Conservation (phyloP, 2,888 invertebrate genomes). For the Neelides folsomi region DNA sequence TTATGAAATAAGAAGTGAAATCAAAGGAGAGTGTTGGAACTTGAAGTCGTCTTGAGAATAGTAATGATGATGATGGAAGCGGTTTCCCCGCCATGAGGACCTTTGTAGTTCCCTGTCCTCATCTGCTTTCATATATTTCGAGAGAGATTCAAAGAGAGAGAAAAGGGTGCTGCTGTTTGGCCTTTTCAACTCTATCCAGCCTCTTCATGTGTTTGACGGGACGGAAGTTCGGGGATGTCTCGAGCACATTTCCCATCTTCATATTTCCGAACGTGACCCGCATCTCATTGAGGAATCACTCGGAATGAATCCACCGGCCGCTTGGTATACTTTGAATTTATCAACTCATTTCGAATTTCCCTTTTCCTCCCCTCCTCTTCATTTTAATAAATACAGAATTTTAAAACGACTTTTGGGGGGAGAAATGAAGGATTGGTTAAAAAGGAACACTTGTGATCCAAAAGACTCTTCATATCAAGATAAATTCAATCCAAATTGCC, state of each 20-base stretch:
- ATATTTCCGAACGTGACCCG: conserved; percentile 30
- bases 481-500: no score
- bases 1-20: not conserved
- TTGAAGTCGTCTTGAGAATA: conserved; percentile 15
- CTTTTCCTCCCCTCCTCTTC: not conserved
- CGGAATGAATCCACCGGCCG: not conserved
- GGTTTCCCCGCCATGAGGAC: no score
- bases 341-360: not conserved
- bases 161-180: not conserved
- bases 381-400: not conserved
- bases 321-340: not conserved
- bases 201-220: conserved; percentile 28
- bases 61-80: conserved; percentile 5
- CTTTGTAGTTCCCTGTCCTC: not conserved
- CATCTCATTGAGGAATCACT: conserved; percentile 15
- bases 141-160: not conserved
- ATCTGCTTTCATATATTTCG: not conserved
- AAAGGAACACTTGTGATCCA: no score
- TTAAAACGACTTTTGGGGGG: not conserved
- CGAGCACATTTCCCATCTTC: conserved; percentile 28
- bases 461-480: no score
- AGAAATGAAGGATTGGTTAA: no score
- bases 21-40: conserved; percentile 7
- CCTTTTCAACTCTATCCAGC: not conserved
- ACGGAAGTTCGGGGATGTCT: conserved; percentile 30